Percentiles rank a stretch among this genome's conserved stretches.
Conservation (phyloP, 2,888 invertebrate genomes). For the Acrobasis suavella region DNA sequence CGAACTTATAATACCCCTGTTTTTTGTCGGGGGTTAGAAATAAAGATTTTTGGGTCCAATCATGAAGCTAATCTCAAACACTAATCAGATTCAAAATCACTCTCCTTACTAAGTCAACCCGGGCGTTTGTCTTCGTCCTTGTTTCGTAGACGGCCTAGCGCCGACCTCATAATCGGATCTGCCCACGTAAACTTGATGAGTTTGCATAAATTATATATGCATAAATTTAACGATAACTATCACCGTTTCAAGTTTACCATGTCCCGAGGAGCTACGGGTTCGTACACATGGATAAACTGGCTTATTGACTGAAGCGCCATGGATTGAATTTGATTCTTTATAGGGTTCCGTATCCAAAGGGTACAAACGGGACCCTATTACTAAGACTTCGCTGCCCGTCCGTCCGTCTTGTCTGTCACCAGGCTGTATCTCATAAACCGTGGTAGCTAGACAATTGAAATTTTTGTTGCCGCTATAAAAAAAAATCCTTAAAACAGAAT, state of each 20-base stretch:
- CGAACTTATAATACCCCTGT: no score
- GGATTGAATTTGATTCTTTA: no score
- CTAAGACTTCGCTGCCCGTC: no score
- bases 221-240: constrained; percentile 50
- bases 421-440: no score
- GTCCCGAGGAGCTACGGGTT: constrained; percentile 22
- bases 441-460: no score
- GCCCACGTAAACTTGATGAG: constrained; percentile 55
- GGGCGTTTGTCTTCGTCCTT: constrained; percentile 37
- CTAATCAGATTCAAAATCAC: not conserved
- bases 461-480: no score
- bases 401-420: no score
- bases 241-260: constrained; percentile 31
- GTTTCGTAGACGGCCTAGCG: constrained; percentile 41
- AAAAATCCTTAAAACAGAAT: no score
- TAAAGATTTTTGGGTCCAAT: no score
- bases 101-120: constrained; percentile 42
- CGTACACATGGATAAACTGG: not conserved
- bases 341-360: no score
- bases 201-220: constrained; percentile 69
- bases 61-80: not conserved
- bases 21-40: no score
- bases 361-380: no score
- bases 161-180: constrained; percentile 56
- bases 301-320: not conserved